A percentile compares a stretch with the other conserved stretches of the same genome.
phyloP scores from a whole-genome alignment of 2,888 invertebrate genomes.

The Sarcophaga caerulescens region DNA sequence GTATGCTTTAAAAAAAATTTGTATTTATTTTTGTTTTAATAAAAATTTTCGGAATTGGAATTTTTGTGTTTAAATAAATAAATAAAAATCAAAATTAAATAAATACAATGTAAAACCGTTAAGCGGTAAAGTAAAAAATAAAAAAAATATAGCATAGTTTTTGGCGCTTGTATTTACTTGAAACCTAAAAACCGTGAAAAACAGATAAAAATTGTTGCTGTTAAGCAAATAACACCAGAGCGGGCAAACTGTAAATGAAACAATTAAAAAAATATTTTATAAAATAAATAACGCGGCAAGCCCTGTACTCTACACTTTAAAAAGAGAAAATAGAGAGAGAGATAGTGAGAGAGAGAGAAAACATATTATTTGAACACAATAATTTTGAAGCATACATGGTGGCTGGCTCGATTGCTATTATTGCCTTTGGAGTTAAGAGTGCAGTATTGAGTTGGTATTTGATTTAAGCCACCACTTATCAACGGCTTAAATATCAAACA shows the following conservation, averaged over 20 bases:
- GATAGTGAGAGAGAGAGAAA: neutral
- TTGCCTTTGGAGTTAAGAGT: neutral
- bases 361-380: neutral
- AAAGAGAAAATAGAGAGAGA: no score
- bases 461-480: slow-evolving; percentile 61
- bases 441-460: slow-evolving; percentile 39
- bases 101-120: neutral
- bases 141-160: slow-evolving; percentile 42
- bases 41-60: no score
- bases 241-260: neutral
- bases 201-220: slow-evolving; percentile 9
- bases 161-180: slow-evolving; percentile 37
- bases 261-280: slow-evolving; percentile 40
- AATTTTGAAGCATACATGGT: neutral
- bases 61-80: neutral
- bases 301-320: no score
- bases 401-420: neutral
- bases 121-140: neutral
- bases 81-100: neutral
- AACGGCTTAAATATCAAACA: slow-evolving; percentile 60
- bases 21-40: neutral
- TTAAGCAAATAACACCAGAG: neutral
- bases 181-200: neutral
- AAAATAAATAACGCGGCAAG: slow-evolving; percentile 47
- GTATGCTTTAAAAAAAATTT: neutral